Percentiles rank a stretch among this genome's conserved stretches.
Evolutionary conservation across 2,888 invertebrate genomes (phyloP).

Genomic region (Xanthorhoe spadicearia): DNA sequence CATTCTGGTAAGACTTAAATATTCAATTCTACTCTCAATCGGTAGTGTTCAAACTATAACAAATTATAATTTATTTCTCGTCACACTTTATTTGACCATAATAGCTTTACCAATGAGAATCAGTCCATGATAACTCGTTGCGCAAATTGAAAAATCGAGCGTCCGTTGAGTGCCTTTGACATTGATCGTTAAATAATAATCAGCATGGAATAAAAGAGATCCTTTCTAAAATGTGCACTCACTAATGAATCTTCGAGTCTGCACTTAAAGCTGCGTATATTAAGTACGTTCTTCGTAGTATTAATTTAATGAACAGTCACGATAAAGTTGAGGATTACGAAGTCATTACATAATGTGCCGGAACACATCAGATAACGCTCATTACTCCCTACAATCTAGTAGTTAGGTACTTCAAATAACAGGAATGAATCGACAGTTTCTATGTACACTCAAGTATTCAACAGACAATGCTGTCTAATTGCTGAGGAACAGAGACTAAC

Average conservation of each 20-base stretch:
- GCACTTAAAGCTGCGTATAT: not conserved
- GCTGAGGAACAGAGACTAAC: slow-evolving; percentile 54
- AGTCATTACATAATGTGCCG: slow-evolving; percentile 47
- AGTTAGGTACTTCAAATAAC: slow-evolving; percentile 45
- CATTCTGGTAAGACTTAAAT: slow-evolving; percentile 87
- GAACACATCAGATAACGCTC: slow-evolving; percentile 39
- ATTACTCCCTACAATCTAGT: slow-evolving; percentile 29
- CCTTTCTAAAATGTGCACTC: slow-evolving; percentile 51
- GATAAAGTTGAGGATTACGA: slow-evolving; percentile 25
- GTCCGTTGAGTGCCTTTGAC: slow-evolving; percentile 46
- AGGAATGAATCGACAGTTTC: slow-evolving; percentile 60
- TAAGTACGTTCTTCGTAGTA: slow-evolving; percentile 29
- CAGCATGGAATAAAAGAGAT: slow-evolving; percentile 46
- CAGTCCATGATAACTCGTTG: slow-evolving; percentile 41
- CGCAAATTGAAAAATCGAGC: slow-evolving; percentile 48
- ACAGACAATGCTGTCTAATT: slow-evolving; percentile 68
- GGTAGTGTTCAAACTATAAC: slow-evolving; percentile 32
- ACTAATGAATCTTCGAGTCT: slow-evolving; percentile 24
- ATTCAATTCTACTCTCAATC: slow-evolving; percentile 8
- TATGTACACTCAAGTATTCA: slow-evolving; percentile 55
- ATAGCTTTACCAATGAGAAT: slow-evolving; percentile 43
- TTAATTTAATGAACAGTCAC: slow-evolving; percentile 28
- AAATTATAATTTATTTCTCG: slow-evolving; percentile 46
- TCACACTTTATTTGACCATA: slow-evolving; percentile 40
- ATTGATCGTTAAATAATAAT: slow-evolving; percentile 43